These are phyloP conservation scores for Apis dorsata DNA, from an alignment of 1,140 invertebrate genomes.

Conservation along the genomic window DNA sequence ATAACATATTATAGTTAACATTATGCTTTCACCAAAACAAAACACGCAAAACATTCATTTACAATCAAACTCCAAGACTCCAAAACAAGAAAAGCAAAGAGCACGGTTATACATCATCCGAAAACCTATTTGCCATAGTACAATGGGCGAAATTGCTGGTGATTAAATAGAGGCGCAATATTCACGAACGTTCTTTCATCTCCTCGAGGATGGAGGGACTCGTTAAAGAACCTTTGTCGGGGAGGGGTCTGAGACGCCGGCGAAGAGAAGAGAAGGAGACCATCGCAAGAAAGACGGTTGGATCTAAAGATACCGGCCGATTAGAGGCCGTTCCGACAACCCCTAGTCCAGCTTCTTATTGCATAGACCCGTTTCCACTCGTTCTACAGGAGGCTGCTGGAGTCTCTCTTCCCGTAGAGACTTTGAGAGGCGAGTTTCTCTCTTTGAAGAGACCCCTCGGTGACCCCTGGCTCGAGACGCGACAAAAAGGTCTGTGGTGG, in stretches of 20 bases:
- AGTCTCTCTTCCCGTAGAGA: conserved; percentile 34
- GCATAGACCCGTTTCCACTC: conserved; percentile 50
- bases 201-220: not conserved
- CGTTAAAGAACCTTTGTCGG: conserved; percentile 49
- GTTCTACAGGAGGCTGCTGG: conserved; percentile 21
- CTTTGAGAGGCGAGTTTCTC: conserved; percentile 55
- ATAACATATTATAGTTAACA: no score
- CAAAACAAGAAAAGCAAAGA: not conserved
- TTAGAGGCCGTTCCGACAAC: conserved; percentile 54
- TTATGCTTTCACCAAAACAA: not conserved
- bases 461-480: conserved; percentile 34
- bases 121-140: not conserved
- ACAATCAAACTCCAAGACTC: not conserved
- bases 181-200: conserved; percentile 44
- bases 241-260: not conserved
- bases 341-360: conserved; percentile 56
- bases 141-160: conserved; percentile 20
- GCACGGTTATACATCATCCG: not conserved
- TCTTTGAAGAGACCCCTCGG: conserved; percentile 64
- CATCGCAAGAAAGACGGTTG: conserved; percentile 31
- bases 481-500: conserved; percentile 59
- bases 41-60: not conserved
- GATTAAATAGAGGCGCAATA: conserved; percentile 45
- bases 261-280: not conserved
- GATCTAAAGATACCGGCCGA: conserved; percentile 49